Percentiles rank a stretch among this genome's conserved stretches.
phyloP scores from a whole-genome alignment of 2,797 vertebrate species.

The Enteromius trimaculatus region DNA sequence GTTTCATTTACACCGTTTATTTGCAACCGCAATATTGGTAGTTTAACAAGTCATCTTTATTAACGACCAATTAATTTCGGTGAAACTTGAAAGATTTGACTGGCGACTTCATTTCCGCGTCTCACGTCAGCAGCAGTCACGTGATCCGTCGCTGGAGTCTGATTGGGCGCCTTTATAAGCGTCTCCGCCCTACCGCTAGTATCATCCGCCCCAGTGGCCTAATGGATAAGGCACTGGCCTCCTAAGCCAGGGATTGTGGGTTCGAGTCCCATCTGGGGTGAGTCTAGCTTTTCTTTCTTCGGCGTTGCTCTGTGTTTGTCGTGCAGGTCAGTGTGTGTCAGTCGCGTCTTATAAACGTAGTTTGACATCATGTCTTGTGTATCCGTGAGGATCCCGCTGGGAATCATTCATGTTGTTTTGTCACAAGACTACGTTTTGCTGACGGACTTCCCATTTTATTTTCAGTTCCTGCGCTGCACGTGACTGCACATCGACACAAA shows the following conservation, averaged over 20 bases:
- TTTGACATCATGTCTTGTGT: background rate
- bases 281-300: background rate
- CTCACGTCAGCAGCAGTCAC: background rate
- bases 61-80: background rate
- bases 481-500: background rate
- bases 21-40: background rate
- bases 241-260: slow-evolving; percentile 66
- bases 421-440: background rate
- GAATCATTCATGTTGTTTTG: background rate
- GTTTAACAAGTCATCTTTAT: too few species aligned
- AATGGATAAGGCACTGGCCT: slow-evolving; percentile 68
- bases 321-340: background rate
- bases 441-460: background rate
- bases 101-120: background rate
- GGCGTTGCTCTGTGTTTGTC: fast-evolving
- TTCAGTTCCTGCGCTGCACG: background rate
- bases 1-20: background rate
- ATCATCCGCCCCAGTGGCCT: slow-evolving; percentile 61
- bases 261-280: slow-evolving; percentile 62
- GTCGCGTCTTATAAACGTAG: background rate
- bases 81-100: background rate
- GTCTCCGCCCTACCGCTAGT: fast-evolving
- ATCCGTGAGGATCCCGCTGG: background rate
- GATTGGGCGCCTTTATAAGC: background rate
- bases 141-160: fast-evolving